Percentiles rank a stretch among this genome's conserved stretches.
Evolutionary conservation across 1,140 invertebrate genomes (phyloP).

Genomic region (Oryctes rhinoceros): DNA sequence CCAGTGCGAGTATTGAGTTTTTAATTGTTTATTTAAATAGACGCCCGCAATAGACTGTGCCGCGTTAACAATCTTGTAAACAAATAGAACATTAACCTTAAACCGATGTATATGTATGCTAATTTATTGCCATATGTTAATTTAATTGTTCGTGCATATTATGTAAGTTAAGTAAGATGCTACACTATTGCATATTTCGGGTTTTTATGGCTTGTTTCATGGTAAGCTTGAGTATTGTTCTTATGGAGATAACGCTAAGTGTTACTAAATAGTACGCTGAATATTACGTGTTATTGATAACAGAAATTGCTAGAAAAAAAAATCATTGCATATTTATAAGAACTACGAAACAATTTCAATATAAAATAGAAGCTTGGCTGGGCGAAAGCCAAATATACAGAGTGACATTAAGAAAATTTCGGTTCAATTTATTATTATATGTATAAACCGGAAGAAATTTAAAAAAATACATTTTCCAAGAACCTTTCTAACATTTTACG

Average conservation of each 20-base stretch:
- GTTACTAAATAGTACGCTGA: no score
- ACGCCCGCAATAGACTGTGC: not conserved
- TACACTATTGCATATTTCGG: not conserved
- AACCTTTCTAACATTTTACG: no score
- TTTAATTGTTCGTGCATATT: not conserved
- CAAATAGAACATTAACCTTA: constrained; percentile 8
- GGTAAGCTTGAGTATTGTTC: no score
- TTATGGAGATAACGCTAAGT: no score
- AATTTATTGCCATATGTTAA: constrained; percentile 1
- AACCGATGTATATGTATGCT: not conserved
- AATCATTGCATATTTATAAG: no score
- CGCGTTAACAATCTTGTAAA: not conserved
- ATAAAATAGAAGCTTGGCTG: no score
- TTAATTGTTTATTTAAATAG: constrained; percentile 17
- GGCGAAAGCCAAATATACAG: not conserved
- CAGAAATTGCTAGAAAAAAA: not conserved
- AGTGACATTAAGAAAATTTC: not conserved
- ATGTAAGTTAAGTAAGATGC: not conserved
- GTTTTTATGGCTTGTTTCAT: not conserved
- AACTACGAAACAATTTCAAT: no score
- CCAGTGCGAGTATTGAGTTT: not conserved
- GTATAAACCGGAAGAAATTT: not conserved
- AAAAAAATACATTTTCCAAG: no score
- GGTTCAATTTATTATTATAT: not conserved
- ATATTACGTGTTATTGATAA: not conserved